These are phyloP conservation scores for Chiloscyllium punctatum DNA, from an alignment of 2,797 vertebrate species.

Conservation along the genomic window DNA sequence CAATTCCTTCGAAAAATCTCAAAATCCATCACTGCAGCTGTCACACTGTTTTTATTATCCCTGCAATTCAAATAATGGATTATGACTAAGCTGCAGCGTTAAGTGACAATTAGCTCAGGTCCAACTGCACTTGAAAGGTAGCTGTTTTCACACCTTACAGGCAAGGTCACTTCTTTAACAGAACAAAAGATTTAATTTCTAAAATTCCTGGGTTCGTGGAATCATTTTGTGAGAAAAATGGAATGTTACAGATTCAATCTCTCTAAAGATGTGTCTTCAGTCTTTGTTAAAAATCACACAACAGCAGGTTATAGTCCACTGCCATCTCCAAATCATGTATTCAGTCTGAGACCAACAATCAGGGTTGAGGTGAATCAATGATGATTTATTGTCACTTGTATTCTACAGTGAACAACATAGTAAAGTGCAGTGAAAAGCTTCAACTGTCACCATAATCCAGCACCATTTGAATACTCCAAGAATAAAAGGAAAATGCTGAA, in stretches of 20 bases:
- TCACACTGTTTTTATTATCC: background rate
- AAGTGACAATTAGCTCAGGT: background rate
- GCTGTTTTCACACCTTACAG: too few relatives aligned
- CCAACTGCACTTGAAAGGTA: background rate
- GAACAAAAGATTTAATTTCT: background rate
- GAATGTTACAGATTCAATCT: background rate
- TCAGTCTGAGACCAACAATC: too few relatives aligned
- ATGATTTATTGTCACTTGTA: too few relatives aligned
- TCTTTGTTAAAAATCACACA: background rate
- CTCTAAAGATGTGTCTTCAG: background rate
- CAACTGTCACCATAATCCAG: too few relatives aligned
- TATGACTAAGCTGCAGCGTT: background rate
- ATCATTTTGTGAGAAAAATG: background rate
- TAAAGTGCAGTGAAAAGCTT: too few relatives aligned
- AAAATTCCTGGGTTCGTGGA: background rate
- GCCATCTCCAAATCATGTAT: too few relatives aligned
- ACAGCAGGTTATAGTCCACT: too few relatives aligned
- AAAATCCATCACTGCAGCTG: background rate
- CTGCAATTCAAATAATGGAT: background rate
- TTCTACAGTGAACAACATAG: too few relatives aligned
- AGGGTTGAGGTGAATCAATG: too few relatives aligned
- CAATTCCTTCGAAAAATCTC: background rate
- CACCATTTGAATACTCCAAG: too few relatives aligned
- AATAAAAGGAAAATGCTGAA: too few relatives aligned
- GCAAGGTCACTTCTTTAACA: background rate